Percentiles rank a stretch among this genome's conserved stretches.
Evolutionary conservation across 2,797 vertebrate species (phyloP).

Genomic region (Eulemur mongoz): DNA sequence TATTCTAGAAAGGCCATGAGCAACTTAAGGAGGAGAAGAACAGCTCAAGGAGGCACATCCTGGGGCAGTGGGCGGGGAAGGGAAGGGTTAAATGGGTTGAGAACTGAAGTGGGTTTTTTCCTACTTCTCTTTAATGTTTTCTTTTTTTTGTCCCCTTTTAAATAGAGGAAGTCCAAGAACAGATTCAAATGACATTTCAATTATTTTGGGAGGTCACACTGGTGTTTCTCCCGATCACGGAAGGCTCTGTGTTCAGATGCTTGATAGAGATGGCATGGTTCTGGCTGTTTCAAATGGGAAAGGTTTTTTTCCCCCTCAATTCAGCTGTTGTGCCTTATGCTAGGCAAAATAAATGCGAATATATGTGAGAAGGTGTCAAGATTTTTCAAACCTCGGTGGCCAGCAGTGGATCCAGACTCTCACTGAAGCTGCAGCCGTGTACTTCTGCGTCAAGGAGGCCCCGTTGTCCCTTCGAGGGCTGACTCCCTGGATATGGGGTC

Average conservation of each 20-base stretch:
- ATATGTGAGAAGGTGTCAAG: background rate
- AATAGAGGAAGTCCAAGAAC: background rate
- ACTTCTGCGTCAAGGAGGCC: background rate
- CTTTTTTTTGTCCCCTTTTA: background rate
- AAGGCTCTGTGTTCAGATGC: background rate
- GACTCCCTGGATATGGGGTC: background rate
- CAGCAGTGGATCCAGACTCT: background rate
- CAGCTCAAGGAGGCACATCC: background rate
- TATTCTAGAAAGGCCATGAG: background rate
- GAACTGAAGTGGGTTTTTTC: background rate
- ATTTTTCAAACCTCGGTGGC: background rate
- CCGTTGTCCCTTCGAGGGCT: too few species aligned
- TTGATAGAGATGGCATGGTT: background rate
- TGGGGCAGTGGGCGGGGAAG: background rate
- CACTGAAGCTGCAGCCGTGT: background rate
- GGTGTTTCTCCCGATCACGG: background rate
- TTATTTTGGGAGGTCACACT: background rate
- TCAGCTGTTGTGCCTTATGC: background rate
- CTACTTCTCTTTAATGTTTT: background rate
- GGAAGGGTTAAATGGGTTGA: background rate
- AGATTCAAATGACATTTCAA: background rate
- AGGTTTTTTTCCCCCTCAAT: fast-evolving
- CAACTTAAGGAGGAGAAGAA: background rate
- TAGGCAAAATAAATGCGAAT: background rate
- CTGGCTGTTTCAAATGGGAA: background rate